Evolutionary conservation across 2,113 vertebrate genomes (phyloP).

Genomic region (Phodopus roborovskii): DNA sequence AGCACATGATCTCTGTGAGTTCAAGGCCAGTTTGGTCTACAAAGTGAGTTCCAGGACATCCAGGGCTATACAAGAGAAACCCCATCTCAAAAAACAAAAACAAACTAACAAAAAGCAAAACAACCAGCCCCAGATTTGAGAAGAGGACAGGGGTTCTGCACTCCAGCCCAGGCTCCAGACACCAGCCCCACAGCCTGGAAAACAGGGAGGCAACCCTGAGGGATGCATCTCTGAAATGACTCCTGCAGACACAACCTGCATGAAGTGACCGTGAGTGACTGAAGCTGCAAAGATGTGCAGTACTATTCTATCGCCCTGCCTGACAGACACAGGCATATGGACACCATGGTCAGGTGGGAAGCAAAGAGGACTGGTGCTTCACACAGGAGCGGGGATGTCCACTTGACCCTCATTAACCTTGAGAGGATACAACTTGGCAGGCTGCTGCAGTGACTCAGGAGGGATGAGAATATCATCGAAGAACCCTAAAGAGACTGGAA

Average conservation of each 20-base stretch:
- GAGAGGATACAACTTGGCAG: slow-evolving; percentile 96
- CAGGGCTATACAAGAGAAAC: no score
- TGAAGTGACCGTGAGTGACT: background rate
- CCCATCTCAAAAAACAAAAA: no score
- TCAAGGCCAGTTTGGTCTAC: no score
- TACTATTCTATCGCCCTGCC: background rate
- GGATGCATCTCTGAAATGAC: background rate
- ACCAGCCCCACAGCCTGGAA: background rate
- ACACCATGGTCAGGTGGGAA: accelerated
- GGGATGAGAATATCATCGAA: slow-evolving; percentile 97
- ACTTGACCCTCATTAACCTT: background rate
- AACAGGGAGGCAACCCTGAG: background rate
- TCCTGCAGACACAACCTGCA: background rate
- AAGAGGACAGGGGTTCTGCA: background rate
- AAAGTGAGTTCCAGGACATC: no score
- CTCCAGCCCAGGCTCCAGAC: background rate
- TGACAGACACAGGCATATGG: accelerated
- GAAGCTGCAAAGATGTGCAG: no score
- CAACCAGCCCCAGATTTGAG: background rate
- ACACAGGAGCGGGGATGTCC: background rate
- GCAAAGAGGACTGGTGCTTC: no score
- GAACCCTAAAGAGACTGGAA: slow-evolving; percentile 94
- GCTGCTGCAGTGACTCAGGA: slow-evolving; percentile 96
- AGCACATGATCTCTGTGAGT: no score
- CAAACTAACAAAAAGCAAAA: no score